A percentile compares a stretch with the other conserved stretches of the same genome.
phyloP scores from a whole-genome alignment of 2,888 invertebrate species.

The Acleris literana region DNA sequence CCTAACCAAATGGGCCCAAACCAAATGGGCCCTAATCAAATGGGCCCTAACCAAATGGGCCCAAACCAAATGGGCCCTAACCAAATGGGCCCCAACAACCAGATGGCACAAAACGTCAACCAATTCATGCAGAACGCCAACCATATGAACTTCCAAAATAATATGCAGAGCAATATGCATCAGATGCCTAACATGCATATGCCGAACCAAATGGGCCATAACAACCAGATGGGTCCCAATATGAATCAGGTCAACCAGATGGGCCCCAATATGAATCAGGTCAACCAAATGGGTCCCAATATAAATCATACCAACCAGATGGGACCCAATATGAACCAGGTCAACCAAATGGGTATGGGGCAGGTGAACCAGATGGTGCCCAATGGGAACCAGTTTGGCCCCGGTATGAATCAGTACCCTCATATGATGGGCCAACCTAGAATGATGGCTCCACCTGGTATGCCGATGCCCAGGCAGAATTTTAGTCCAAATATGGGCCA shows the following conservation, averaged over 20 bases:
- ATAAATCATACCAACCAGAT: slow-evolving; percentile 48
- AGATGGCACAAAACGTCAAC: slow-evolving; percentile 39
- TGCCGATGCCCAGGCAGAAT: slow-evolving; percentile 69
- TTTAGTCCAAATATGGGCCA: slow-evolving; percentile 68
- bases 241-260: slow-evolving; percentile 51
- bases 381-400: slow-evolving; percentile 61
- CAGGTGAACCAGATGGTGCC: slow-evolving; percentile 48
- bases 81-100: slow-evolving; percentile 32
- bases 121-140: slow-evolving; percentile 37
- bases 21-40: slow-evolving; percentile 31
- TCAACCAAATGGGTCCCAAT: slow-evolving; percentile 37
- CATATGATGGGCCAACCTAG: slow-evolving; percentile 70
- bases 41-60: slow-evolving; percentile 28
- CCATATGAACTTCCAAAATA: slow-evolving; percentile 28
- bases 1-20: slow-evolving; percentile 31
- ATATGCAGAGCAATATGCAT: slow-evolving; percentile 11
- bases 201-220: slow-evolving; percentile 44
- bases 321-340: slow-evolving; percentile 49
- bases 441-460: slow-evolving; percentile 73
- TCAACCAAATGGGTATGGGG: slow-evolving; percentile 43
- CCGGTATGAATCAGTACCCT: slow-evolving; percentile 63
- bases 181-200: slow-evolving; percentile 40
- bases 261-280: slow-evolving; percentile 50
- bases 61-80: slow-evolving; percentile 31
- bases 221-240: slow-evolving; percentile 43